phyloP scores from a whole-genome alignment of 2,888 invertebrate genomes.

The Caenorhabditis macrosperma region DNA sequence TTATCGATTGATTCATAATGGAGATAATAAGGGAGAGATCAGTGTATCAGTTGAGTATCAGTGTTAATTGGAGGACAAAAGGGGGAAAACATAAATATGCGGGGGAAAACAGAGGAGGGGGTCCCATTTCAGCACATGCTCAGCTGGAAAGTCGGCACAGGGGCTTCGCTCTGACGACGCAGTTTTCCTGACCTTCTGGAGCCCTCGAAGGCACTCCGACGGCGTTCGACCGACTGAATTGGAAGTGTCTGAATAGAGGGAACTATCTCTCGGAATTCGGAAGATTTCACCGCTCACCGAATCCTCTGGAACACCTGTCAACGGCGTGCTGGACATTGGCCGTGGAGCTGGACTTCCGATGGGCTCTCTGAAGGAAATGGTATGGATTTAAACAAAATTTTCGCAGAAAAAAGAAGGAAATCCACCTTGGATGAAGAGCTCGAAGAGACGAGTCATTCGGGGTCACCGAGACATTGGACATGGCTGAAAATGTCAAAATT shows the following conservation, averaged over 20 bases:
- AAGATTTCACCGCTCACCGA: conserved; percentile 10
- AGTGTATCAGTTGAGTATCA: neutral
- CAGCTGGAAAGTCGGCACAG: conserved; percentile 65
- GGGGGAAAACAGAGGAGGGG: neutral
- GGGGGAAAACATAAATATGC: neutral
- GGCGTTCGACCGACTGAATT: conserved; percentile 43
- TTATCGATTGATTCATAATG: conserved; percentile 17
- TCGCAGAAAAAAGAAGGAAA: neutral
- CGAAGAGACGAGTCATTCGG: conserved; percentile 38
- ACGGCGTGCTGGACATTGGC: conserved; percentile 55
- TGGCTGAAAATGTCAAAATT: conserved; percentile 39
- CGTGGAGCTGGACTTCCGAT: conserved; percentile 67
- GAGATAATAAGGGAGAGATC: neutral
- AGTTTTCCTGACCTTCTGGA: conserved; percentile 58
- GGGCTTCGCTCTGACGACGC: conserved; percentile 62
- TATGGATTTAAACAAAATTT: neutral
- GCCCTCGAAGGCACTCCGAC: conserved; percentile 60
- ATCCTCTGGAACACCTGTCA: conserved; percentile 55
- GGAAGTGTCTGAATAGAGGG: conserved; percentile 32
- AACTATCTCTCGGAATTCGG: no score
- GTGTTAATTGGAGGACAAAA: neutral
- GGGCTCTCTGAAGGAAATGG: conserved; percentile 52
- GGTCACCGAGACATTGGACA: conserved; percentile 29
- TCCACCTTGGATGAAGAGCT: conserved; percentile 53
- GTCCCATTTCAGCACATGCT: conserved; percentile 63